Evolutionary conservation across 2,888 invertebrate genomes (phyloP).

Genomic region (Cryptus armator): DNA sequence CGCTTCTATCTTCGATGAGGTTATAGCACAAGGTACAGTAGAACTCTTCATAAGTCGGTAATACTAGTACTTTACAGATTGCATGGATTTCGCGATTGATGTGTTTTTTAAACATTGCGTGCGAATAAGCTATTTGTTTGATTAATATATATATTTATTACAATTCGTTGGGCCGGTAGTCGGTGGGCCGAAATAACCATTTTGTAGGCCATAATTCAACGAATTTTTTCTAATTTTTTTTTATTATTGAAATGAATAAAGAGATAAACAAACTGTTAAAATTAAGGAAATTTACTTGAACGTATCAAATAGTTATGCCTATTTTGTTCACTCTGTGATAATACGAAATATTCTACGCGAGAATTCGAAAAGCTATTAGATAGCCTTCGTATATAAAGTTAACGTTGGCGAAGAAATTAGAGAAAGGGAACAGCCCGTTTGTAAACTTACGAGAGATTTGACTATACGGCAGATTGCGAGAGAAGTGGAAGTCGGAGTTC

Average conservation of each 20-base stretch:
- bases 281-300: neutral
- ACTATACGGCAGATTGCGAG: neutral
- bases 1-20: slow-evolving; percentile 29
- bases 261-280: neutral
- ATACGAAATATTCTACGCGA: neutral
- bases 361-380: neutral
- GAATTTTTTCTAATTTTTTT: too few relatives aligned
- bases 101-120: too few relatives aligned
- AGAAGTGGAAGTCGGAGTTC: slow-evolving; percentile 29
- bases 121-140: too few relatives aligned
- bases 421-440: neutral
- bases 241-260: neutral
- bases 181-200: too few relatives aligned
- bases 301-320: neutral
- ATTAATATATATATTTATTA: too few relatives aligned
- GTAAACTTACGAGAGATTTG: neutral
- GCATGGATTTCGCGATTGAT: neutral
- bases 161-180: too few relatives aligned
- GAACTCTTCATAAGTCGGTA: neutral
- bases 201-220: too few relatives aligned
- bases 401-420: too few relatives aligned
- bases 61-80: neutral
- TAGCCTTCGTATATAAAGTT: too few relatives aligned
- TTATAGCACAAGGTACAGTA: neutral
- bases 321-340: neutral